Evolutionary conservation across 2,113 vertebrate genomes (phyloP).

Genomic region (Silurus glanis): DNA sequence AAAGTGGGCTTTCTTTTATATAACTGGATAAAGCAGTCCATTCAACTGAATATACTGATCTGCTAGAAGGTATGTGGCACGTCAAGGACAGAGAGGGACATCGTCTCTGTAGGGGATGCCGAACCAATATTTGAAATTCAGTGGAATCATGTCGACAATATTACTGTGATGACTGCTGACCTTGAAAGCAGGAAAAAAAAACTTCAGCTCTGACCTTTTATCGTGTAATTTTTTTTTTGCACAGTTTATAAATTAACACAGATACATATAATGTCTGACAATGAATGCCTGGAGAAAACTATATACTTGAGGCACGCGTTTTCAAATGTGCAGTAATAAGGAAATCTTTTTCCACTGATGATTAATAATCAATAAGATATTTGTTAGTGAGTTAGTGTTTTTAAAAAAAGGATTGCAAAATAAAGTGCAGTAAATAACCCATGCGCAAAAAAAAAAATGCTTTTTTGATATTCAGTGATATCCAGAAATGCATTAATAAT

Average conservation of each 20-base stretch:
- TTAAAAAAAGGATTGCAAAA: background rate
- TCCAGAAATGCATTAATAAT: background rate
- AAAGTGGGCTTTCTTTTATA: background rate
- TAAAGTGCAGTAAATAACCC: background rate
- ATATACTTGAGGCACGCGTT: background rate
- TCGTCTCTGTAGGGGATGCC: slow-evolving; percentile 42
- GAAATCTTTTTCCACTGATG: background rate
- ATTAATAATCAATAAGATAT: background rate
- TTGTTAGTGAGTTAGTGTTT: background rate
- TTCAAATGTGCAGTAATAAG: background rate
- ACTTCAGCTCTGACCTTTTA: background rate
- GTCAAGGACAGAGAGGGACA: slow-evolving; percentile 56
- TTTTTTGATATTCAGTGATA: background rate
- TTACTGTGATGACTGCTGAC: slow-evolving; percentile 42
- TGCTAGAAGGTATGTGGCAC: slow-evolving; percentile 27
- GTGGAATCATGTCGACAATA: slow-evolving; percentile 36
- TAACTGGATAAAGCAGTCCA: background rate
- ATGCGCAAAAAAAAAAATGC: background rate
- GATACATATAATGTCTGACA: background rate
- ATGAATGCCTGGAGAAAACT: background rate
- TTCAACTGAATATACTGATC: background rate
- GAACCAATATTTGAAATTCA: slow-evolving; percentile 56
- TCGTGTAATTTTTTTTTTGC: background rate
- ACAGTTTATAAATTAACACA: background rate
- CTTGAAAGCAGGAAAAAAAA: slow-evolving; percentile 57